phyloP scores from a whole-genome alignment of 2,797 vertebrate species.

The Fistularia commersonii region DNA sequence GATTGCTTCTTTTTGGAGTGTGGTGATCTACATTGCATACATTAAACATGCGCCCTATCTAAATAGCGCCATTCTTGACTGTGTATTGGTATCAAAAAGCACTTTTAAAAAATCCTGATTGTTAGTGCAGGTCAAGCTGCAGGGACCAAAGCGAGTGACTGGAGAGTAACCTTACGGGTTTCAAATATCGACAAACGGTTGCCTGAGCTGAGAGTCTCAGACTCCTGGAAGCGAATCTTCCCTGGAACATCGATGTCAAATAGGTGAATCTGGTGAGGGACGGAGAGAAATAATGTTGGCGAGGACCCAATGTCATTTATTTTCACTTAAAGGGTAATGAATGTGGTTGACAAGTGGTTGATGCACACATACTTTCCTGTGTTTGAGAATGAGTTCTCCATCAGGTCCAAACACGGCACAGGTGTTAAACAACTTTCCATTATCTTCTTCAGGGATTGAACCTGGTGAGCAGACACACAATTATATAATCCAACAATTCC shows the following conservation, averaged over 20 bases:
- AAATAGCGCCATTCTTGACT: too few relatives aligned
- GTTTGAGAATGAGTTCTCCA: slow-evolving; percentile 84
- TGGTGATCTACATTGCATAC: too few relatives aligned
- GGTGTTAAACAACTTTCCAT: slow-evolving; percentile 89
- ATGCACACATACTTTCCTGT: slow-evolving; percentile 83
- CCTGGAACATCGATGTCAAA: slow-evolving; percentile 95
- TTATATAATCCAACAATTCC: too few relatives aligned
- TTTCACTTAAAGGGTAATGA: not conserved
- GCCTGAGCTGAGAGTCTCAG: slow-evolving; percentile 88
- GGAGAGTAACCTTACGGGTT: slow-evolving; percentile 78
- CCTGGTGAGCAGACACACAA: slow-evolving; percentile 67
- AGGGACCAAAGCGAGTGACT: not conserved
- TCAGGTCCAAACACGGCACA: slow-evolving; percentile 91
- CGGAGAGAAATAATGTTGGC: not conserved
- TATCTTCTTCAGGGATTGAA: slow-evolving; percentile 92
- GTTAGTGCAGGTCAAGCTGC: not conserved
- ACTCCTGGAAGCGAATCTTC: slow-evolving; percentile 95
- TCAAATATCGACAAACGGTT: slow-evolving; percentile 86
- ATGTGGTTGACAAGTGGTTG: not conserved
- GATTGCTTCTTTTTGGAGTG: too few relatives aligned
- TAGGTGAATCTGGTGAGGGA: slow-evolving; percentile 84
- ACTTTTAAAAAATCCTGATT: too few relatives aligned
- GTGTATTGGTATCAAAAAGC: too few relatives aligned
- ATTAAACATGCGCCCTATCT: too few relatives aligned
- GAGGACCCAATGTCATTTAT: not conserved